These are phyloP conservation scores for Sminthopsis crassicaudata DNA, from an alignment of 2,113 vertebrate species.

Conservation along the genomic window DNA sequence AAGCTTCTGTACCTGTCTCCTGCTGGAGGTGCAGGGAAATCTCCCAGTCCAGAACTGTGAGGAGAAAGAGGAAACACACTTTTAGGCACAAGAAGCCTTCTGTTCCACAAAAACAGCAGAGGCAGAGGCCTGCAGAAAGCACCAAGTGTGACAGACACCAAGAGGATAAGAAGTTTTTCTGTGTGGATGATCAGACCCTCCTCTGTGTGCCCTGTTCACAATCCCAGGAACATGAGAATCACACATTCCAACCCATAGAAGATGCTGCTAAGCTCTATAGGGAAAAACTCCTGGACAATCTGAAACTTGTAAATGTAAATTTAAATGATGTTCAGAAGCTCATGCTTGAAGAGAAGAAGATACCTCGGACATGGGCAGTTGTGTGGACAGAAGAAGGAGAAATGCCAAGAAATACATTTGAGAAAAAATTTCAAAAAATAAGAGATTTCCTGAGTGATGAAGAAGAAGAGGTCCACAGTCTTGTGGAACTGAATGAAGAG, in stretches of 20 bases:
- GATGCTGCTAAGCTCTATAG: neutral
- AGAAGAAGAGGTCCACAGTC: neutral
- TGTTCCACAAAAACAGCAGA: neutral
- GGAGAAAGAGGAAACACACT: neutral
- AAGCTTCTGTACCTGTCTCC: neutral
- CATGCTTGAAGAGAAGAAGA: neutral
- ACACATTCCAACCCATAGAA: neutral
- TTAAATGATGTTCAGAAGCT: neutral
- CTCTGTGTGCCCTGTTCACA: neutral
- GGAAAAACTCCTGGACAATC: neutral
- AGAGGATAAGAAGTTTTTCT: neutral
- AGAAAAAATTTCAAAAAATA: neutral
- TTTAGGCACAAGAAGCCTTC: neutral
- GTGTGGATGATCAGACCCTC: neutral
- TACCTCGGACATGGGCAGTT: neutral
- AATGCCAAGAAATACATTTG: neutral
- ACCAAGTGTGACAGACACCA: neutral
- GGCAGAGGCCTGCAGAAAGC: neutral
- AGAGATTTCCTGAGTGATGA: neutral
- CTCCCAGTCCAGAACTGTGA: neutral
- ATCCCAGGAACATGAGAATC: neutral
- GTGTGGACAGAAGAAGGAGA: neutral
- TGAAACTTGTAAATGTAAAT: neutral
- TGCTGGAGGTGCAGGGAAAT: rapidly evolving
- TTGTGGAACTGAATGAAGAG: neutral